Base-by-base conservation (phyloP, 2,888 invertebrate genomes). In the Elegia similella region DNA sequence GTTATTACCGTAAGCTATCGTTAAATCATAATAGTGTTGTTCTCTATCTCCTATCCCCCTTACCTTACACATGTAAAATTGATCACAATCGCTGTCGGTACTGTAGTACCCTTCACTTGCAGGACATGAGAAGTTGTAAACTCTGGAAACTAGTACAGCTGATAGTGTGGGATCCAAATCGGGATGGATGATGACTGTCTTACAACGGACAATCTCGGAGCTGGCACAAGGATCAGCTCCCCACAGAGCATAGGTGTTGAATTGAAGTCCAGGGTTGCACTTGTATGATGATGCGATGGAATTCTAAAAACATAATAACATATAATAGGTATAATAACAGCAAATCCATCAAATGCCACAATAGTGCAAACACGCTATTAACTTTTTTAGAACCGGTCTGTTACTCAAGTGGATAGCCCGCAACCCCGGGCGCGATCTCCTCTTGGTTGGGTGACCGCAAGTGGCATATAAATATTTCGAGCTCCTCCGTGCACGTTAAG, bases 281-380 rank as follows among this genome's bases (percentile, higher is more conserved):
- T 48, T 48, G 48, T 48, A 48, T 48, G 48, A 48, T 10, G 48
- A 48, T 1, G 48, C 32, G 5, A 48, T 48, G 10, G 48, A 48
- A 48, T 48, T 48, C 48, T 48, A 32, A 32, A 48, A 48, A 32
- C 15, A 48, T 48, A 46, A 1, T 38, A 2, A 38, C 1, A 38
- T 12, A n/a, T n/a, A 38, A 1, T 8, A 12, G 3, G 38, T 2
- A 5, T 34, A 2, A 38, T n/a, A n/a, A n/a, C n/a, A n/a, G n/a
- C n/a, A n/a, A n/a, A n/a, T n/a, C n/a, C n/a, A n/a, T n/a, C n/a
- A n/a, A n/a, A n/a, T n/a, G n/a, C n/a, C n/a, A n/a, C n/a, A n/a
- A n/a, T n/a, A n/a, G n/a, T n/a, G n/a, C n/a, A n/a, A n/a, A n/a
- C n/a, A n/a, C n/a, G n/a, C n/a, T n/a, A n/a, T n/a, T n/a, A n/a